These are phyloP conservation scores for Lithobates sylvaticus DNA, from an alignment of 2,797 vertebrate species.

Conservation along the genomic window DNA sequence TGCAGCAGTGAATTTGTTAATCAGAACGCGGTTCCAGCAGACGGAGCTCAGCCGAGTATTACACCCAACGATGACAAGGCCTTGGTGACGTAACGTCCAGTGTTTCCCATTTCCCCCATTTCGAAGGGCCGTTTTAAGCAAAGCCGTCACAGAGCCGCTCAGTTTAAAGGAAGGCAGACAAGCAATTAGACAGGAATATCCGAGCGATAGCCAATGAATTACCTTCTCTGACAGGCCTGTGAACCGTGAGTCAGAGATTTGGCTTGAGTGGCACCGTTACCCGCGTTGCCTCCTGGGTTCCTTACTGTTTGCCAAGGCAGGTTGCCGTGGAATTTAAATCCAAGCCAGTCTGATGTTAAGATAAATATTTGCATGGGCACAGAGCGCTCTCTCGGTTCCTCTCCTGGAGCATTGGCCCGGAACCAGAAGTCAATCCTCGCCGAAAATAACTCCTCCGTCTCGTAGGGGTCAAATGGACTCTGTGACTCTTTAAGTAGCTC, in stretches of 20 bases:
- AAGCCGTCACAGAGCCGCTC: constrained; percentile 49
- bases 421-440: constrained; percentile 52
- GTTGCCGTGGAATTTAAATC: constrained; percentile 60
- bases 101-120: constrained; percentile 20
- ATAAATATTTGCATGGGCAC: constrained; percentile 60
- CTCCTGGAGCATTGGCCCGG: constrained; percentile 52
- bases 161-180: constrained; percentile 71
- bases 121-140: constrained; percentile 21
- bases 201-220: constrained; percentile 67
- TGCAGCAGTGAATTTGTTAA: not conserved
- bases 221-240: constrained; percentile 45
- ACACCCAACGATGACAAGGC: constrained; percentile 33
- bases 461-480: constrained; percentile 50
- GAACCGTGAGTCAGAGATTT: constrained; percentile 54
- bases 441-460: constrained; percentile 28
- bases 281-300: constrained; percentile 41
- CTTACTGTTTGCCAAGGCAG: constrained; percentile 48
- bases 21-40: not conserved
- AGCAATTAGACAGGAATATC: constrained; percentile 74
- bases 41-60: not conserved
- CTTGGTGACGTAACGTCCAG: constrained; percentile 31
- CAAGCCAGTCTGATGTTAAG: constrained; percentile 53
- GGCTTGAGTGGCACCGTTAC: constrained; percentile 49
- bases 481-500: not conserved
- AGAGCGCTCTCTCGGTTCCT: constrained; percentile 42